A percentile compares a stretch with the other conserved stretches of the same genome.
These are phyloP conservation scores for Lasioglossum zephyrum DNA, from an alignment of 2,888 invertebrate genomes.

Conservation along the genomic window DNA sequence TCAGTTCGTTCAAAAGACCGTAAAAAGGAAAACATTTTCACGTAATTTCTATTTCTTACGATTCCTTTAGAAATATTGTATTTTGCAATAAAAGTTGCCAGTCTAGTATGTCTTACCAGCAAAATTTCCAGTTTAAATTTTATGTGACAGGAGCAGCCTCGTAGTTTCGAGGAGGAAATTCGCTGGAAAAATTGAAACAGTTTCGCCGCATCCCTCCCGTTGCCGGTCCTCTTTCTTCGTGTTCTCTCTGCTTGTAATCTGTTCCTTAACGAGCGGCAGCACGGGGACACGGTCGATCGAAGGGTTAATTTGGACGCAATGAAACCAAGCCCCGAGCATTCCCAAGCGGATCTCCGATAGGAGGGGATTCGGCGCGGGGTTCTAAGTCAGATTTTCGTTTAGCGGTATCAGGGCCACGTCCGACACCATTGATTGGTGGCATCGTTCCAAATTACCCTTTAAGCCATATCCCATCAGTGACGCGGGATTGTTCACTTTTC, in stretches of 20 bases:
- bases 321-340: conserved; percentile 65
- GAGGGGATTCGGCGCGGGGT: conserved; percentile 59
- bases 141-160: background rate
- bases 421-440: conserved; percentile 79
- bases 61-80: too few species aligned
- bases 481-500: conserved; percentile 49
- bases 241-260: conserved; percentile 50
- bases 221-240: conserved; percentile 45
- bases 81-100: background rate
- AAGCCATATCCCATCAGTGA: conserved; percentile 62
- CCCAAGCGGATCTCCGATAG: conserved; percentile 66
- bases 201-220: conserved; percentile 19
- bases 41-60: too few species aligned
- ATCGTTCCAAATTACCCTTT: conserved; percentile 78
- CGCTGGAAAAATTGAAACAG: conserved; percentile 6
- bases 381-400: conserved; percentile 76
- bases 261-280: conserved; percentile 72
- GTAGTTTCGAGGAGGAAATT: background rate
- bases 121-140: background rate
- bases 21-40: too few species aligned
- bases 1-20: too few species aligned
- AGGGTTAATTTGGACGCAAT: conserved; percentile 76
- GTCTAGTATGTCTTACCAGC: background rate
- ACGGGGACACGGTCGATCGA: conserved; percentile 72
- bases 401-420: conserved; percentile 71